A percentile compares a stretch with the other conserved stretches of the same genome.
These are phyloP conservation scores for Dolichoris vasculosae DNA, from an alignment of 1,140 invertebrate genomes.

Conservation along the genomic window DNA sequence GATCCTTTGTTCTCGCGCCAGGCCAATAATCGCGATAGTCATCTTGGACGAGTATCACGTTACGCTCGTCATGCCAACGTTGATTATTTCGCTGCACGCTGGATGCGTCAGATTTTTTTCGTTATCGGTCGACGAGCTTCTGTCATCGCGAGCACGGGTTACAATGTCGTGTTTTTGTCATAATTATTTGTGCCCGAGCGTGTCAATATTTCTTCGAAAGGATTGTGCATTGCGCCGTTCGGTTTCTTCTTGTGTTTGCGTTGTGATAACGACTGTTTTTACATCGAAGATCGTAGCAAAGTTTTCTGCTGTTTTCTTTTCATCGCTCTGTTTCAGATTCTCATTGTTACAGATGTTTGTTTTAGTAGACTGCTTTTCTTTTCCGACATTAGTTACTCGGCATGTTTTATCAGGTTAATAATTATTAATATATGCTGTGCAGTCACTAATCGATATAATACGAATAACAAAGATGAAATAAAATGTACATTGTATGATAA, in stretches of 20 bases:
- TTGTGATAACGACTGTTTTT: conserved; percentile 5
- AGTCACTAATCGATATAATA: not conserved
- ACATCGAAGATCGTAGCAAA: not conserved
- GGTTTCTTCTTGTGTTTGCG: not conserved
- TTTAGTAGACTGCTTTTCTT: not conserved
- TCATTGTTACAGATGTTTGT: not conserved
- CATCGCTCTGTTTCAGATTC: not conserved
- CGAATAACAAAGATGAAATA: not conserved
- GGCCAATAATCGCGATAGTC: not conserved
- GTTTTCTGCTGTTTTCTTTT: not conserved
- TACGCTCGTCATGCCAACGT: not conserved
- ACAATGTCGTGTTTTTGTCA: conserved; percentile 10
- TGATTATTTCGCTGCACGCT: not conserved
- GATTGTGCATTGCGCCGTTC: not conserved
- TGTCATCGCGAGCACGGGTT: not conserved
- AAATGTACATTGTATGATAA: not conserved
- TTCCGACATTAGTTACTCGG: not conserved
- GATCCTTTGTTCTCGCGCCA: not conserved
- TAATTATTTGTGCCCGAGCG: not conserved
- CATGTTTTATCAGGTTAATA: not conserved
- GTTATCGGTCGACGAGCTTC: conserved; percentile 11
- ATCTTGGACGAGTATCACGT: not conserved
- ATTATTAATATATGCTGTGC: not conserved
- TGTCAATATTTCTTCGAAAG: conserved; percentile 20
- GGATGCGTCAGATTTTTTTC: not conserved